Evolutionary conservation across 2,113 vertebrate species (phyloP), one percentile per base, ranked within the genome.

Genomic region (Neodontobutis hainanensis): DNA sequence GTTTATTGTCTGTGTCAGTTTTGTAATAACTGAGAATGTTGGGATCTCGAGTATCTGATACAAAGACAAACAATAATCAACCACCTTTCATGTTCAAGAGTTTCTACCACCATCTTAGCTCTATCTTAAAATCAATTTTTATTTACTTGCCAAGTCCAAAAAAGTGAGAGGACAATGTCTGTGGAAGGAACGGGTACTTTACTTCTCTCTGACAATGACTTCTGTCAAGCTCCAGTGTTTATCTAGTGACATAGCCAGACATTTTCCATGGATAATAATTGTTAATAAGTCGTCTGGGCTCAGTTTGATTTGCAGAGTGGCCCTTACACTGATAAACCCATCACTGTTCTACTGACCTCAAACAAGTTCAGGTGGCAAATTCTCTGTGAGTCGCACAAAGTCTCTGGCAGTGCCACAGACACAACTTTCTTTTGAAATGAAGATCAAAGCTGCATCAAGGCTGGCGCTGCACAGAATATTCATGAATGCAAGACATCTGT

Each of bases 401-500:
- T 81, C 72, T 82, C 59, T 80, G 80, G 61, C 85, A 75, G 53
- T 56, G 61, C 59, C 78, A 76, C 67, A 77, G 79, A 85, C 80
- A 78, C 79, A 86, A 85, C 62, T 81, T 85, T 85, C 89, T 88
- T 91, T 91, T 92, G 90, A 93, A 92, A 93, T 70, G 35, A 85
- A 81, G 91, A 93, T 93, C 90, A 93, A 92, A 93, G 88, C 73
- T 67, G 79, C 62, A 50, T 19, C 49, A n/a, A 72, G 68, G 69
- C 76, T 77, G 75, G 82, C 62, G 67, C 75, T 72, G 84, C 57
- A 68, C 63, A 60, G 87, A 89, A 91, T 91, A 89, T 91, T 92
- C 88, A 92, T 90, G 87, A 92, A 83, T 72, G 66, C 35, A 12
- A 83, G 80, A 90, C 90, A 91, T 92, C 91, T 92, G 89, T 90